Evolutionary conservation across 2,797 vertebrate genomes (phyloP).

Genomic region (Benthosema pterotum): DNA sequence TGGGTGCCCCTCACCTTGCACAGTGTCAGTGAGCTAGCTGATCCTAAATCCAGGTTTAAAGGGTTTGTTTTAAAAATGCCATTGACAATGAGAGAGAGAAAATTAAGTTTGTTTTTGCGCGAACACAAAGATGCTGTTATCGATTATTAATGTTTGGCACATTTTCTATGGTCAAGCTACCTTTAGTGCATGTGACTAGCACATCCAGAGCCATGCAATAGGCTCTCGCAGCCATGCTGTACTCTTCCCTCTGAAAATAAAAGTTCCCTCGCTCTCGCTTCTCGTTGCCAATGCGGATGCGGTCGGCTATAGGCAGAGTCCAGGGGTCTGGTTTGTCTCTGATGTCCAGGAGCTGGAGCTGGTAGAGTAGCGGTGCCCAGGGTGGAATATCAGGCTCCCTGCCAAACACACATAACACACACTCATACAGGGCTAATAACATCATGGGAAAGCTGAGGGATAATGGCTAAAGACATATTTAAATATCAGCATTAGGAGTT

Average conservation of each 20-base stretch:
- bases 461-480: background rate
- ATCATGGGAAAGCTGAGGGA: background rate
- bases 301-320: constrained; percentile 72
- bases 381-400: constrained; percentile 88
- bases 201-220: constrained; percentile 85
- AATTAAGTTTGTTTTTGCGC: too few species aligned
- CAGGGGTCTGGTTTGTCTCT: constrained; percentile 77
- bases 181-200: constrained; percentile 69
- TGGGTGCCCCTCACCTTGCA: too few species aligned
- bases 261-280: constrained; percentile 87
- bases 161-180: constrained; percentile 57
- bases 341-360: constrained; percentile 84
- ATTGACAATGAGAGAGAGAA: too few species aligned
- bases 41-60: too few species aligned
- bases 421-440: constrained; percentile 14
- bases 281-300: constrained; percentile 84
- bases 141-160: constrained; percentile 6
- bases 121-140: too few species aligned
- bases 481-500: background rate
- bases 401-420: constrained; percentile 34
- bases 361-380: constrained; percentile 85
- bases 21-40: too few species aligned
- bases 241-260: constrained; percentile 86
- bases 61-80: too few species aligned
- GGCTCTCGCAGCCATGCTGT: constrained; percentile 76